Conservation (phyloP, 2,888 invertebrate genomes). For the Gymnocheta viridis region DNA sequence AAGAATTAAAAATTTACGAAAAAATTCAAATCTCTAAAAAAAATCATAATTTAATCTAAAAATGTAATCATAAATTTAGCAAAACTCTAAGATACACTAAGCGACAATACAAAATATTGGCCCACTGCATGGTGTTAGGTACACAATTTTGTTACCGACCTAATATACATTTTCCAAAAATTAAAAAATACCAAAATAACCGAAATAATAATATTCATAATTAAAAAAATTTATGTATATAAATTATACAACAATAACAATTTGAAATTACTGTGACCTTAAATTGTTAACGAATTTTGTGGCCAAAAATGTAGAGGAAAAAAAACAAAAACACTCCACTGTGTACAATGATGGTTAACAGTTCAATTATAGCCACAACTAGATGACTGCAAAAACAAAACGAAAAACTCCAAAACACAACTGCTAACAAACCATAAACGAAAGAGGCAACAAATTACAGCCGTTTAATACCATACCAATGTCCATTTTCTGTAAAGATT, state of each 20-base stretch:
- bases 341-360: constrained; percentile 20
- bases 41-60: too few species aligned
- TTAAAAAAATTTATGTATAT: neutral
- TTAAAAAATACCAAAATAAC: neutral
- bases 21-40: too few species aligned
- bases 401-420: neutral
- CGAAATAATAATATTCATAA: neutral
- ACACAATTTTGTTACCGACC: too few species aligned
- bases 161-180: neutral
- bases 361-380: constrained; percentile 41
- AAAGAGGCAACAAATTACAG: constrained; percentile 2
- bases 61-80: too few species aligned
- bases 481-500: neutral
- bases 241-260: constrained; percentile 12
- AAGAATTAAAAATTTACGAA: too few species aligned
- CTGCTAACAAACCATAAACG: neutral
- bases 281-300: constrained; percentile 34
- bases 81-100: too few species aligned
- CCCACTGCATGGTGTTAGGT: too few species aligned
- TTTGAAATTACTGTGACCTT: constrained; percentile 57
- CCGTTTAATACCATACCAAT: constrained; percentile 12
- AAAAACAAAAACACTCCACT: neutral
- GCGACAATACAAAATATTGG: too few species aligned
- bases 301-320: neutral
- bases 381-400: constrained; percentile 3